These are phyloP conservation scores for Dolichopus griseipennis DNA, from an alignment of 2,888 invertebrate genomes.

Conservation along the genomic window DNA sequence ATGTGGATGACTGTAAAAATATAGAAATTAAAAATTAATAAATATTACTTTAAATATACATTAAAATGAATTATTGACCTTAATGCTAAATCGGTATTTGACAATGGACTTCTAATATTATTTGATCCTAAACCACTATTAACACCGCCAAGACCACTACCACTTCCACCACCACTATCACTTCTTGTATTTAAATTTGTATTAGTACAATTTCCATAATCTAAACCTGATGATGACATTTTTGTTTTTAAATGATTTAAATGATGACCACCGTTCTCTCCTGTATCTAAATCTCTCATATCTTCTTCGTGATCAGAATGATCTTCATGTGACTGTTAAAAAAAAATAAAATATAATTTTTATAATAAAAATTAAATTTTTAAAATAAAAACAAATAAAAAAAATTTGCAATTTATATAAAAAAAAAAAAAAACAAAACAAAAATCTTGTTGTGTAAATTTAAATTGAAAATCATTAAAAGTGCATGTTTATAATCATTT, in stretches of 20 bases:
- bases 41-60: slow-evolving; percentile 6
- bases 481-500: not conserved
- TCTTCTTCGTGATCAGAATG: slow-evolving; percentile 41
- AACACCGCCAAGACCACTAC: not conserved
- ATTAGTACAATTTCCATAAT: slow-evolving; percentile 13
- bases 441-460: not conserved
- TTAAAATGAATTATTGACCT: slow-evolving; percentile 26
- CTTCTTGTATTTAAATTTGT: not conserved
- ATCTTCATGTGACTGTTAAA: slow-evolving; percentile 41
- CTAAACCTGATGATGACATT: slow-evolving; percentile 14
- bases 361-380: not conserved
- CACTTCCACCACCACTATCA: not conserved
- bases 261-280: slow-evolving; percentile 34
- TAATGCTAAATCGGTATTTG: slow-evolving; percentile 34
- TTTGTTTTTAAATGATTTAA: slow-evolving; percentile 19
- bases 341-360: not conserved
- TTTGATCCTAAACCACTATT: slow-evolving; percentile 1
- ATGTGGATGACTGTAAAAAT: slow-evolving; percentile 27
- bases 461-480: not conserved
- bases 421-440: not conserved
- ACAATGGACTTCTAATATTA: slow-evolving; percentile 32
- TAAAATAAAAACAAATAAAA: no score
- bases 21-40: slow-evolving; percentile 10
- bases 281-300: slow-evolving; percentile 42
- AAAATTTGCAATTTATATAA: no score